Percentiles rank a stretch among this genome's conserved stretches.
Evolutionary conservation across 1,140 invertebrate species (phyloP).

Genomic region (Aphis gossypii): DNA sequence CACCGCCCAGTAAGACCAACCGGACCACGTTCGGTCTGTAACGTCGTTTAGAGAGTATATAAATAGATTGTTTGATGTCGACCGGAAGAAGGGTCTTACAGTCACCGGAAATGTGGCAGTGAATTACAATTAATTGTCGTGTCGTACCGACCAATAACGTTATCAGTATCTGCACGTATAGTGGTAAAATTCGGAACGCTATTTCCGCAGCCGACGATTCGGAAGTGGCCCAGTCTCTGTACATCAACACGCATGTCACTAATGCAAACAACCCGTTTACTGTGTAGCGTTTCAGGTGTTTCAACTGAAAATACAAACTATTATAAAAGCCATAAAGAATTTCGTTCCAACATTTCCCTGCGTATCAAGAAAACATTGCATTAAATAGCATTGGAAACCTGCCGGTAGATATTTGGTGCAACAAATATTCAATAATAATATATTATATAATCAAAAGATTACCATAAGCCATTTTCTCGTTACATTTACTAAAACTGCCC

Average conservation of each 20-base stretch:
- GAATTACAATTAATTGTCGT: neutral
- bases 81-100: neutral
- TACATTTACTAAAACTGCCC: neutral
- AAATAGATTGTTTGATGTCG: neutral
- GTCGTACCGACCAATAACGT: neutral
- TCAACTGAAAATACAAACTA: neutral
- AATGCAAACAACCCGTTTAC: neutral
- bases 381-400: neutral
- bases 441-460: no score
- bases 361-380: no score
- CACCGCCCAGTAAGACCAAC: neutral
- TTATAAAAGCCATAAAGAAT: neutral
- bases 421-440: no score
- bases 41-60: neutral
- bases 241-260: neutral
- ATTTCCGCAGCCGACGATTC: neutral
- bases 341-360: neutral
- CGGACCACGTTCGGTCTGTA: neutral
- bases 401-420: neutral
- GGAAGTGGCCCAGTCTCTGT: neutral
- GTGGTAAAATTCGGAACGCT: neutral
- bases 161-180: constrained; percentile 17
- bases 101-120: neutral
- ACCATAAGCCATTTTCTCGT: neutral
- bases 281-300: neutral